Evolutionary conservation across 2,888 invertebrate species (phyloP).

Genomic region (Mimumesa dahlbomi): DNA sequence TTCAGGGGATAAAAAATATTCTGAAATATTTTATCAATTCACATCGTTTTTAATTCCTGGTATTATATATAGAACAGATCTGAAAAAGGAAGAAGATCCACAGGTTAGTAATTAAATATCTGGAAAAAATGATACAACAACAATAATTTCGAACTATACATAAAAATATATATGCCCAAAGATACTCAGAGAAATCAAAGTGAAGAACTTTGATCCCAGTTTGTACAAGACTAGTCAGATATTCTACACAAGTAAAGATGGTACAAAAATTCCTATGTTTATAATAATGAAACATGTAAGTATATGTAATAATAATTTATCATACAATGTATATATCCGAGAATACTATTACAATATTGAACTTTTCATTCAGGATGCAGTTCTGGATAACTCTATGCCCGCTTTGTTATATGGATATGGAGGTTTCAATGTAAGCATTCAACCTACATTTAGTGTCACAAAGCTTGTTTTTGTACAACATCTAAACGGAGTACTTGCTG

Average conservation of each 20-base stretch:
- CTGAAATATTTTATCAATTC: constrained; percentile 96
- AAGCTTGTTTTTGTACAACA: constrained; percentile 94
- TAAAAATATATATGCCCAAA: constrained; percentile 75
- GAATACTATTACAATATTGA: neutral
- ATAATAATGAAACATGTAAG: constrained; percentile 90
- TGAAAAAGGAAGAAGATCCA: constrained; percentile 83
- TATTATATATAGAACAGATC: constrained; percentile 92
- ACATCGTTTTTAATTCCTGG: constrained; percentile 96
- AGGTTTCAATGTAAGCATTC: constrained; percentile 96
- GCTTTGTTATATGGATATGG: constrained; percentile 97
- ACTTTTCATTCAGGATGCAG: constrained; percentile 82
- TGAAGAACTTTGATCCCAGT: constrained; percentile 90
- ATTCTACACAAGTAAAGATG: constrained; percentile 96
- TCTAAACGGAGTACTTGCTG: constrained; percentile 92
- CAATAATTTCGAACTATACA: neutral
- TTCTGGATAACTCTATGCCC: constrained; percentile 87
- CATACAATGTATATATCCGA: neutral
- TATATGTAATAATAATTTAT: too few species aligned
- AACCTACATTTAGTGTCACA: constrained; percentile 94
- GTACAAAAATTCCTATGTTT: constrained; percentile 97
- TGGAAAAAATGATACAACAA: constrained; percentile 2
- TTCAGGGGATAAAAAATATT: constrained; percentile 91
- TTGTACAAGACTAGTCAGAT: constrained; percentile 93
- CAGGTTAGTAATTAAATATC: constrained; percentile 51
- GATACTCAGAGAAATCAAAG: constrained; percentile 92